phyloP scores from a whole-genome alignment of 2,113 vertebrate genomes.

The Rhipidura dahli region DNA sequence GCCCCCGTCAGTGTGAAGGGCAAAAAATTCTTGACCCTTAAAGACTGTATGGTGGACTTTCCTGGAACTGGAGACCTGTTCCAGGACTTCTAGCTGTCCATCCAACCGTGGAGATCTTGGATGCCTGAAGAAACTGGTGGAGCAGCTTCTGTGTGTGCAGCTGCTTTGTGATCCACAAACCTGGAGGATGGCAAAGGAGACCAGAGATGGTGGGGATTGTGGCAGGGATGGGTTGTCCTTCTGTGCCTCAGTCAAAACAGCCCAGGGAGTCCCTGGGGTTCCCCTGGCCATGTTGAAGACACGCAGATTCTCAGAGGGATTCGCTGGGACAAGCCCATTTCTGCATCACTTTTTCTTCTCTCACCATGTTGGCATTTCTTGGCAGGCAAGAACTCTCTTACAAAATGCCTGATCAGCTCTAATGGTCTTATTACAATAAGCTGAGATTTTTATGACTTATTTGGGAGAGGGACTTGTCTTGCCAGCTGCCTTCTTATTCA shows the following conservation, averaged over 20 bases:
- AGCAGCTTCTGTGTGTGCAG: background rate
- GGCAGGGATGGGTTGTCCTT: background rate
- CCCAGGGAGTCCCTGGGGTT: background rate
- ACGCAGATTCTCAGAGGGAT: background rate
- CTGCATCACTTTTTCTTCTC: background rate
- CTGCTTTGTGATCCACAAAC: background rate
- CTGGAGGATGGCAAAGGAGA: background rate
- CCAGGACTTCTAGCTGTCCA: background rate
- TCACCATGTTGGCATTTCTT: background rate
- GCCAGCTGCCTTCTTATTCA: background rate
- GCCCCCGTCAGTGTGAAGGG: background rate
- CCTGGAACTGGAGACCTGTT: background rate
- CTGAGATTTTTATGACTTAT: background rate
- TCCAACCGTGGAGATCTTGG: background rate
- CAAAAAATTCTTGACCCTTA: background rate
- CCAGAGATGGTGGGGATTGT: background rate
- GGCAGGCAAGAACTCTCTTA: background rate
- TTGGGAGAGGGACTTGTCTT: background rate
- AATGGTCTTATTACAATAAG: background rate
- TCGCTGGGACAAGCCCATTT: background rate
- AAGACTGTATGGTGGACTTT: background rate
- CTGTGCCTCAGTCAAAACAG: background rate
- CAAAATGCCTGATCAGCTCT: slow-evolving; percentile 9
- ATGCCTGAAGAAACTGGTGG: background rate
- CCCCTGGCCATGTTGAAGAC: background rate